Percentiles rank a stretch among this genome's conserved stretches.
These are phyloP conservation scores for Erethizon dorsatum DNA, from an alignment of 2,797 vertebrate genomes.

Conservation along the genomic window DNA sequence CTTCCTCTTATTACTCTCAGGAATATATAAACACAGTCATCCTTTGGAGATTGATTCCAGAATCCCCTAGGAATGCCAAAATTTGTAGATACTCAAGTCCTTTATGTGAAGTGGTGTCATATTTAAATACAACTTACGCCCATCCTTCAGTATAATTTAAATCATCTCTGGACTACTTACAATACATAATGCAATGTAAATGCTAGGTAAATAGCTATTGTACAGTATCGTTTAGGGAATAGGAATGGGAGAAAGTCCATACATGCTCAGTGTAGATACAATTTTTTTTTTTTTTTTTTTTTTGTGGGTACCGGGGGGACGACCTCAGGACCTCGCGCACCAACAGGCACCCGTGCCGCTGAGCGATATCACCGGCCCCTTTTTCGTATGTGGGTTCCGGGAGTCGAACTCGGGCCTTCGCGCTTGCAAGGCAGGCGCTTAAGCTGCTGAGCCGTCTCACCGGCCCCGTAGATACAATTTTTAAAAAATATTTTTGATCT, in stretches of 20 bases:
- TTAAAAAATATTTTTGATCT: background rate
- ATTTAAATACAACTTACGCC: background rate
- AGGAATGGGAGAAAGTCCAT: background rate
- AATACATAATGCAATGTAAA: background rate
- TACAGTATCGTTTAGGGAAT: background rate
- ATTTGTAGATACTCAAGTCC: background rate
- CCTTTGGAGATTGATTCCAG: background rate
- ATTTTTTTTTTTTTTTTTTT: too few relatives aligned
- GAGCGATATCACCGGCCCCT: too few relatives aligned
- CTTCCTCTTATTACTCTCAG: conserved; percentile 10
- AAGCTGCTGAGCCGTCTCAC: too few relatives aligned
- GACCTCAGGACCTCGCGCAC: too few relatives aligned
- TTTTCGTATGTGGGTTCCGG: too few relatives aligned
- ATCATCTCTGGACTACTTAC: background rate
- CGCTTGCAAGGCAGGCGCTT: too few relatives aligned
- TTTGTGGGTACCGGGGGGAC: too few relatives aligned
- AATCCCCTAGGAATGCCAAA: background rate
- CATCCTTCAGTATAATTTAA: background rate
- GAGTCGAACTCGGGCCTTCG: too few relatives aligned
- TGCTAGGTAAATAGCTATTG: background rate
- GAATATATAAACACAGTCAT: background rate
- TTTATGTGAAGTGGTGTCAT: background rate
- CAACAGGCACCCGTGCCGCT: too few relatives aligned
- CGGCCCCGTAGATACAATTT: background rate
- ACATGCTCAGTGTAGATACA: background rate